These are phyloP conservation scores for Gambusia yucatana DNA, from an alignment of 2,797 vertebrate species.

Conservation along the genomic window DNA sequence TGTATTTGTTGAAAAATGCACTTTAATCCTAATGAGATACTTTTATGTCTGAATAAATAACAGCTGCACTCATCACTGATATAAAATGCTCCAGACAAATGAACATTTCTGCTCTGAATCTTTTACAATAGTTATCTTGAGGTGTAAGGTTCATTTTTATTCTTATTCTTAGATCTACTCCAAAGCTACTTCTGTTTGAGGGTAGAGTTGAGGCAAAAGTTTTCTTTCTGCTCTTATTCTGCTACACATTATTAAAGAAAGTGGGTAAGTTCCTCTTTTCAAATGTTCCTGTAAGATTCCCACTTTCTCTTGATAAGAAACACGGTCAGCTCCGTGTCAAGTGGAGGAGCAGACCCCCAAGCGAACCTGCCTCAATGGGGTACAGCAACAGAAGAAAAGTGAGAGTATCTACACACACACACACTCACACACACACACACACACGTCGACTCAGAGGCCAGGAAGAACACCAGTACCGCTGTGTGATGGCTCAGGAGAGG, in stretches of 20 bases:
- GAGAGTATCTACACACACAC: slow-evolving; percentile 40
- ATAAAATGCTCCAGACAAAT: background rate
- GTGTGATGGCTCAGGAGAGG: slow-evolving; percentile 92
- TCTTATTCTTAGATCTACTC: background rate
- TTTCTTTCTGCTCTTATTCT: slow-evolving; percentile 46
- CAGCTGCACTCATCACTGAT: background rate
- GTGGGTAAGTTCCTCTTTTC: slow-evolving; percentile 47
- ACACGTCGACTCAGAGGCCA: slow-evolving; percentile 52
- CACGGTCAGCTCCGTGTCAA: slow-evolving; percentile 61
- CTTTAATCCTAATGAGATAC: background rate
- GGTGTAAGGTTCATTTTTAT: background rate
- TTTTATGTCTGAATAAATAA: background rate
- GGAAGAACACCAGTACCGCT: slow-evolving; percentile 70
- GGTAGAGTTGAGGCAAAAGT: slow-evolving; percentile 20
- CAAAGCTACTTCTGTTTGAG: background rate
- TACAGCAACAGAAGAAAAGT: slow-evolving; percentile 48
- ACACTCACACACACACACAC: background rate
- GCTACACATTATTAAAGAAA: slow-evolving; percentile 49
- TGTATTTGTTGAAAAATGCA: background rate
- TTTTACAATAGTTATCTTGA: background rate
- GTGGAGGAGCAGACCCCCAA: slow-evolving; percentile 75
- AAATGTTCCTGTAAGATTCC: slow-evolving; percentile 50
- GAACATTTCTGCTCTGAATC: background rate
- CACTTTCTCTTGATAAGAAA: slow-evolving; percentile 50
- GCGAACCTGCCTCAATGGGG: slow-evolving; percentile 64